Percentiles rank a stretch among this genome's conserved stretches.
Conservation (phyloP, 2,797 vertebrate genomes). For the Rhinatrema bivittatum region DNA sequence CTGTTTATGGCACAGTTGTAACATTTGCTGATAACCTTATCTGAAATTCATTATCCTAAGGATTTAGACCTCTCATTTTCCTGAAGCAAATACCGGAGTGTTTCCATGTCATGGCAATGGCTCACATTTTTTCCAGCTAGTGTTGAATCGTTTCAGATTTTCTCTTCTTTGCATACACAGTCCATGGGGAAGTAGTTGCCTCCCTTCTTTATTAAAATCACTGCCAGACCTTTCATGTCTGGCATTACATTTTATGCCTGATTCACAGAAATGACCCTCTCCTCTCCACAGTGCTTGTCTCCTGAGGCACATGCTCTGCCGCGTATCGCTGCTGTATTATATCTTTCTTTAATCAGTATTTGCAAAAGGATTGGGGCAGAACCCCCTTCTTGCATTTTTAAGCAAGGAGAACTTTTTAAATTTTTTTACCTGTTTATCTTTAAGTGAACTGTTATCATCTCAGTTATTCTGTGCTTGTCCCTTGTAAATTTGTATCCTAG, state of each 20-base stretch:
- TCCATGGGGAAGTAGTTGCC: constrained; percentile 18
- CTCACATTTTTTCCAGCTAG: constrained; percentile 2
- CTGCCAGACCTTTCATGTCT: constrained; percentile 16
- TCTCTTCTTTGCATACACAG: constrained; percentile 9
- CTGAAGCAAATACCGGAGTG: too few species aligned
- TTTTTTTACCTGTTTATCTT: constrained; percentile 8
- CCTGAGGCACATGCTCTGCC: constrained; percentile 11
- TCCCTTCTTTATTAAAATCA: constrained; percentile 27
- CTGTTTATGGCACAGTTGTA: too few species aligned
- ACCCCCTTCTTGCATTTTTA: too few species aligned
- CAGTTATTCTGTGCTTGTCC: too few species aligned
- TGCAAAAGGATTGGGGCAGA: constrained; percentile 15
- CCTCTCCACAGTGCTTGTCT: constrained; percentile 12
- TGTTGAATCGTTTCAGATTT: constrained; percentile 5
- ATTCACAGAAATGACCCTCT: constrained; percentile 31
- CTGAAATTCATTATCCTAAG: too few species aligned
- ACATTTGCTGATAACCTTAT: too few species aligned
- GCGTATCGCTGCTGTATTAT: constrained; percentile 5
- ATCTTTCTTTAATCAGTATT: constrained; percentile 31
- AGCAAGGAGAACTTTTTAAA: too few species aligned
- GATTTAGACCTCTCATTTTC: too few species aligned
- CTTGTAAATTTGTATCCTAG: too few species aligned
- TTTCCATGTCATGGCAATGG: too few species aligned
- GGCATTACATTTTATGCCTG: constrained; percentile 31
- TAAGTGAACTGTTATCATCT: constrained; percentile 12